A percentile compares a stretch with the other conserved stretches of the same genome.
Conservation (phyloP, 2,888 invertebrate genomes). For the Himalopsyche anomala region DNA sequence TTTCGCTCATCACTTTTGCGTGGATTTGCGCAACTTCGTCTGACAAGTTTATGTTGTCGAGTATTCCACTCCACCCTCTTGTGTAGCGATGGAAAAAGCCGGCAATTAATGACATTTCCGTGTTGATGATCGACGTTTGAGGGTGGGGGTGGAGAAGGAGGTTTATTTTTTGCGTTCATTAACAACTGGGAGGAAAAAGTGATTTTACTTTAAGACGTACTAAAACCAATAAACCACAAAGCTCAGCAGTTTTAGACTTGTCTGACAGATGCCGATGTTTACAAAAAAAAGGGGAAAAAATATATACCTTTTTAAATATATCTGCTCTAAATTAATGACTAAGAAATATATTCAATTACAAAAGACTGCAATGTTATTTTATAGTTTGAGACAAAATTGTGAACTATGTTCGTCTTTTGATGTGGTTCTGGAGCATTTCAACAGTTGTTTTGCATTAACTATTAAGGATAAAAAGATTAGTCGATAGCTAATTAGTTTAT, state of each 20-base stretch:
- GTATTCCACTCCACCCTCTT: conserved; percentile 10
- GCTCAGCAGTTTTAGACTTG: conserved; percentile 28
- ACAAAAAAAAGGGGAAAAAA: neutral
- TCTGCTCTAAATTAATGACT: too few relatives aligned
- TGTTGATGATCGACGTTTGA: conserved; percentile 63
- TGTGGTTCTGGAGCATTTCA: too few relatives aligned
- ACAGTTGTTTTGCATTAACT: too few relatives aligned
- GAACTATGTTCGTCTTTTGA: too few relatives aligned
- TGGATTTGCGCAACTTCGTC: neutral
- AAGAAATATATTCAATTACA: too few relatives aligned
- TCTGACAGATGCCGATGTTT: neutral
- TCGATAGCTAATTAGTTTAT: too few relatives aligned
- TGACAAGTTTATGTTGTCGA: conserved; percentile 18
- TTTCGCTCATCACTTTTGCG: neutral
- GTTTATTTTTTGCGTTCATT: conserved; percentile 27
- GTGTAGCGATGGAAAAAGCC: conserved; percentile 8
- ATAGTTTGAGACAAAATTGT: too few relatives aligned
- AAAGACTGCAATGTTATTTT: too few relatives aligned
- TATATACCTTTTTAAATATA: too few relatives aligned
- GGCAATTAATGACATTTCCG: conserved; percentile 59
- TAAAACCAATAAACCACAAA: conserved; percentile 34
- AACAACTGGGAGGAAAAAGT: conserved; percentile 7
- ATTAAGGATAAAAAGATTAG: too few relatives aligned
- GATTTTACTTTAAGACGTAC: conserved; percentile 23
- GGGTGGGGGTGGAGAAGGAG: conserved; percentile 47